Base-by-base conservation (phyloP, 1,140 invertebrate species). In the Procambarus clarkii region DNA sequence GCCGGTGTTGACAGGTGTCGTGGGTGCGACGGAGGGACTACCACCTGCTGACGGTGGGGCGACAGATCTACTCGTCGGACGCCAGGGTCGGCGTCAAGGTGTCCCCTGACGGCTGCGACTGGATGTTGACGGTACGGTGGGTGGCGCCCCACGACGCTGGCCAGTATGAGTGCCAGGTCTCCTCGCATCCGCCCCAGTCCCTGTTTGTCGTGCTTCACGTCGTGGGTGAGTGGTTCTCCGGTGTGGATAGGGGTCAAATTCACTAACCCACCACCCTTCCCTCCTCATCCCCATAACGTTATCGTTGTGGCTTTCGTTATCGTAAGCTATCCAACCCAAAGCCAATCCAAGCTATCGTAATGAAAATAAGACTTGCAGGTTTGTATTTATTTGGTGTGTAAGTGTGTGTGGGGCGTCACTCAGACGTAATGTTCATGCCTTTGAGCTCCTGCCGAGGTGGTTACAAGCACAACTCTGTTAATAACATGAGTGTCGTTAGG, bases 21-120 rank as follows among this genome's bases (percentile, higher is more conserved):
- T 98, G 97, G 97, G 97, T 97, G 92, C 95, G 97, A 94, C 96
- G 97, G 94, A 97, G 97, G 94, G 96, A 97, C 94, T 97, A 97
- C 93, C 97, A 97, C 94, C 95, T 98, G 92, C 95, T 98, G 81
- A 98, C 97, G 86, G 97, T 97, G 82, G 97, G 97, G 50, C 95
- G 97, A 93, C 97, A 96, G 80, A 97, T 97, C 21, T 98, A 97
- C 94, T 97, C 97, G 93, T 97, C 97, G 93, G 97, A 98, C 94
- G 97, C 97, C 93, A 96, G 97, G 92, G 98, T 98, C 94, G 97
- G 97, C 18, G 92, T 93, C 44, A 93, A 93, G 86, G 92, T 93
- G n/a, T 83, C 92, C 2, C 78, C 86, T 21, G 92, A 93, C 81
- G 92, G 90, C 2, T 86, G 90, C 46, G 90, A 98, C 94, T 98